A percentile compares a stretch with the other conserved stretches of the same genome.
Conservation (phyloP, 2,797 vertebrate species). For the Forpus xanthops region DNA sequence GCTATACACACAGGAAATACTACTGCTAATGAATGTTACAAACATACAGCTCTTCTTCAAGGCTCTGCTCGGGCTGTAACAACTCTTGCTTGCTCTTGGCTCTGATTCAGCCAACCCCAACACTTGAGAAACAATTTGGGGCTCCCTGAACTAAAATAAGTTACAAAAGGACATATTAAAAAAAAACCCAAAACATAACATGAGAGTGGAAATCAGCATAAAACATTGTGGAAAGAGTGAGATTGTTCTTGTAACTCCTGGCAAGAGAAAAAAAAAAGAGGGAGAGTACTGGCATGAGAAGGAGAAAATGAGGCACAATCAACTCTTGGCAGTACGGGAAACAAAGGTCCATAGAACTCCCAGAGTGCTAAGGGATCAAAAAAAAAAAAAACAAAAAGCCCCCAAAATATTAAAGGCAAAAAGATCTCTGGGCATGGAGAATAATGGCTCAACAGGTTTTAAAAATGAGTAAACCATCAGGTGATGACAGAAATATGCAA, state of each 20-base stretch:
- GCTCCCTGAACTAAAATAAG: background rate
- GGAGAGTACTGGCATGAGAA: background rate
- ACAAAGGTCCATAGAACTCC: background rate
- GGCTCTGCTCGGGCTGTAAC: background rate
- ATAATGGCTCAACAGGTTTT: background rate
- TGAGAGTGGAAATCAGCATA: background rate
- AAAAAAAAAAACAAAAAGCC: background rate
- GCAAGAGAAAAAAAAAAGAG: background rate
- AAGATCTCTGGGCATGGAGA: background rate
- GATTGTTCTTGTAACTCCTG: background rate
- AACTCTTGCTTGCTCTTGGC: background rate
- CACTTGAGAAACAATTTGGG: background rate
- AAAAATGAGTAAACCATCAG: background rate
- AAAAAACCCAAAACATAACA: background rate
- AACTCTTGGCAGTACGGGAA: background rate
- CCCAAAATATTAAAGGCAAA: background rate
- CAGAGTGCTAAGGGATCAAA: background rate
- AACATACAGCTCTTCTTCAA: background rate
- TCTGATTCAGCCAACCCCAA: background rate
- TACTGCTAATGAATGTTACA: background rate
- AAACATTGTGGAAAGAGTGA: background rate
- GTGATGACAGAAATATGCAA: conserved; percentile 17
- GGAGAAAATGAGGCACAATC: background rate
- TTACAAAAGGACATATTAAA: background rate
- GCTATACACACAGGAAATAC: background rate